phyloP scores from a whole-genome alignment of 2,113 vertebrate genomes.

The Neogale vison region DNA sequence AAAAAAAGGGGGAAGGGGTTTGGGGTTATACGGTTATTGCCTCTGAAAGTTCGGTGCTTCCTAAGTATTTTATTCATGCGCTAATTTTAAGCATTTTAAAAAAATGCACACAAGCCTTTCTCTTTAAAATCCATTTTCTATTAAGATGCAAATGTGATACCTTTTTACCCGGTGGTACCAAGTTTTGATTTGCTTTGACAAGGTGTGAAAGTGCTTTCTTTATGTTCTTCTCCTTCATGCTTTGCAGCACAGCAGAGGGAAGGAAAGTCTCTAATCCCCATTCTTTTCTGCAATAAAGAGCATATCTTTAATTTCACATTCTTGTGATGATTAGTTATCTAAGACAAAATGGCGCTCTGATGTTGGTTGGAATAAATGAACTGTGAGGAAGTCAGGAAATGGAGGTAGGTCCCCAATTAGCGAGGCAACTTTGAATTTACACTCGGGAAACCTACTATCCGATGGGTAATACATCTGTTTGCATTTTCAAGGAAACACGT shows the following conservation, averaged over 20 bases:
- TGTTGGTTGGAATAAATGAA: slow-evolving; percentile 63
- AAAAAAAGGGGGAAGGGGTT: not conserved
- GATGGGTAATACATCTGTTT: slow-evolving; percentile 12
- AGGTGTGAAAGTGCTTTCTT: slow-evolving; percentile 99
- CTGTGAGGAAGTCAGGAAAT: slow-evolving; percentile 57
- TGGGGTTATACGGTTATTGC: slow-evolving; percentile 35
- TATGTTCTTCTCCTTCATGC: slow-evolving; percentile 99
- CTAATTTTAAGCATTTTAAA: slow-evolving; percentile 77
- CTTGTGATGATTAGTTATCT: slow-evolving; percentile 76
- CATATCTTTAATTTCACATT: slow-evolving; percentile 82
- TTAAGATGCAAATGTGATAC: slow-evolving; percentile 89
- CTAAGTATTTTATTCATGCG: slow-evolving; percentile 73
- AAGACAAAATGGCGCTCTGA: slow-evolving; percentile 66
- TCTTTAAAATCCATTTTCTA: slow-evolving; percentile 81
- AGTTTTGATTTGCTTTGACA: slow-evolving; percentile 99
- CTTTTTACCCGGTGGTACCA: slow-evolving; percentile 99
- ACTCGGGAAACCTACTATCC: slow-evolving; percentile 9
- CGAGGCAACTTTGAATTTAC: slow-evolving; percentile 47
- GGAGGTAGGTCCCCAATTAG: slow-evolving; percentile 27
- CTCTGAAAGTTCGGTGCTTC: slow-evolving; percentile 76
- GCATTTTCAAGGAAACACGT: slow-evolving; percentile 17
- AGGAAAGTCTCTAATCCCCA: slow-evolving; percentile 98
- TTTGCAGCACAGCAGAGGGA: slow-evolving; percentile 97
- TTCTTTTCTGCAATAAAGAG: slow-evolving; percentile 93
- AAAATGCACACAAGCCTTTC: slow-evolving; percentile 53